These are phyloP conservation scores for Conus betulinus DNA, from an alignment of 1,140 invertebrate genomes.

Conservation along the genomic window DNA sequence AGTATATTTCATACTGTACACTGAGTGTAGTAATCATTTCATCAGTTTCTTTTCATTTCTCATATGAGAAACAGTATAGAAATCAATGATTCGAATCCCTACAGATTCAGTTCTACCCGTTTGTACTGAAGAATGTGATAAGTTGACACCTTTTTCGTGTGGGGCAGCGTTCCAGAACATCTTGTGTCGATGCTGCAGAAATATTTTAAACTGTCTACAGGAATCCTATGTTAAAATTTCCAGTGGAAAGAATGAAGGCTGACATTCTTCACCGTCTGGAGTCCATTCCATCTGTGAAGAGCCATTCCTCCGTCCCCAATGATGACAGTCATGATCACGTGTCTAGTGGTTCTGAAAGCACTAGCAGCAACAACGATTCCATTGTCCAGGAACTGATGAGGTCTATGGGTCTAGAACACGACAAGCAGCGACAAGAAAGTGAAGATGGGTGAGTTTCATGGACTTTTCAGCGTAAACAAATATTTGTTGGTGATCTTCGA, in stretches of 20 bases:
- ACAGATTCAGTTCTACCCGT: too few species aligned
- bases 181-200: not conserved
- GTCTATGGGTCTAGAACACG: not conserved
- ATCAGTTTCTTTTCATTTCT: too few species aligned
- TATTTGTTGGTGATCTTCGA: not conserved
- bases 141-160: not conserved
- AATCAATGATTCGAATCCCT: too few species aligned
- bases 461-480: not conserved
- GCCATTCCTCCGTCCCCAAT: not conserved
- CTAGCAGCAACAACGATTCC: constrained; percentile 11
- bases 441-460: not conserved
- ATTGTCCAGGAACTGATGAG: constrained; percentile 14
- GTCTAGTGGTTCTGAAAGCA: not conserved
- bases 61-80: too few species aligned
- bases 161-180: not conserved
- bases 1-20: too few species aligned
- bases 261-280: not conserved
- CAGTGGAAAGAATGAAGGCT: not conserved
- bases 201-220: too few species aligned
- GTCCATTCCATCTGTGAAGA: not conserved
- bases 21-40: too few species aligned
- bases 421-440: not conserved
- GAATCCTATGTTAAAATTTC: not conserved
- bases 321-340: not conserved
- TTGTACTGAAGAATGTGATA: too few species aligned